phyloP scores from a whole-genome alignment of 2,888 invertebrate genomes.

The Trypoxylon attenuatum region DNA sequence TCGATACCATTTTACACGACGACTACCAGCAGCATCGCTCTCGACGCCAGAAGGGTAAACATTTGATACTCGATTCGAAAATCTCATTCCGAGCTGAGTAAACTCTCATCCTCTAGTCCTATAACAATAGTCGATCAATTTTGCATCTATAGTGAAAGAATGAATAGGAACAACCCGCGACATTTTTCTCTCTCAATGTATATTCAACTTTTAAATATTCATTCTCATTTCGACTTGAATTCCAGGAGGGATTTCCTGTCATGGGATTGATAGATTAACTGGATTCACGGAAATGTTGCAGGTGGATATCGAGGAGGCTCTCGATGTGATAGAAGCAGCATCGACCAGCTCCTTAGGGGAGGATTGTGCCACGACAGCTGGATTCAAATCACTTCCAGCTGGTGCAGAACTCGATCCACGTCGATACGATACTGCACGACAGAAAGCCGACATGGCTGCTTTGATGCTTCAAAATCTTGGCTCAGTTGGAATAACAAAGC shows the following conservation, averaged over 20 bases:
- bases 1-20: constrained; percentile 38
- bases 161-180: too few species aligned
- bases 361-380: constrained; percentile 59
- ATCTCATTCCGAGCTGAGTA: not conserved
- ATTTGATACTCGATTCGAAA: not conserved
- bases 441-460: constrained; percentile 87
- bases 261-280: not conserved
- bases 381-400: constrained; percentile 78
- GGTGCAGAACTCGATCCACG: constrained; percentile 83
- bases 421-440: constrained; percentile 84
- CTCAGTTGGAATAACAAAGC: constrained; percentile 74
- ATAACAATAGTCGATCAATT: too few species aligned
- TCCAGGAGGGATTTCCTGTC: not conserved
- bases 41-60: constrained; percentile 55
- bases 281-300: too few species aligned
- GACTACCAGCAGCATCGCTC: constrained; percentile 30
- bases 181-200: too few species aligned
- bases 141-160: too few species aligned
- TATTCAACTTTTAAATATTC: too few species aligned
- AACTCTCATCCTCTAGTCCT: not conserved
- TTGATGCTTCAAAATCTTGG: constrained; percentile 85
- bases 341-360: constrained; percentile 63
- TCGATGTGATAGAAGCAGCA: constrained; percentile 82
- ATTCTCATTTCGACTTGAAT: too few species aligned
- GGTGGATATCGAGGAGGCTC: constrained; percentile 78